phyloP scores from a whole-genome alignment of 2,113 vertebrate genomes.

The Vombatus ursinus region DNA sequence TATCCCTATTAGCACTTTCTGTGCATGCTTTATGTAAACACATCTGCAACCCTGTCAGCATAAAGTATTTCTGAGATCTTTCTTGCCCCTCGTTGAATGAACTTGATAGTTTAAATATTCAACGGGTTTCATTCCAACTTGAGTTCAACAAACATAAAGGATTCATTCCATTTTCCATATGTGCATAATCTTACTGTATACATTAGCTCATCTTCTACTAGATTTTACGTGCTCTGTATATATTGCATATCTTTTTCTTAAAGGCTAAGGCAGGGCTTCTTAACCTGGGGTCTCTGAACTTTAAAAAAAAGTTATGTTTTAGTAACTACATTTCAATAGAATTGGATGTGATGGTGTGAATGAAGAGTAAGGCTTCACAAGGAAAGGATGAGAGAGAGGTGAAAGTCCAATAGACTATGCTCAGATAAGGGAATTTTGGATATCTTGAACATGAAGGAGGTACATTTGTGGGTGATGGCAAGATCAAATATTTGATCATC shows the following conservation, averaged over 20 bases:
- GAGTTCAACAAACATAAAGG: not conserved
- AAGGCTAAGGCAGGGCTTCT: not conserved
- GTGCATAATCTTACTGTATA: not conserved
- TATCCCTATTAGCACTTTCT: slow-evolving; percentile 1
- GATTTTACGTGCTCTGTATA: not conserved
- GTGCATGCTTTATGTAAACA: slow-evolving; percentile 5
- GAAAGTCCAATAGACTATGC: too few species aligned
- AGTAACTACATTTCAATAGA: not conserved
- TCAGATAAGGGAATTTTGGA: too few species aligned
- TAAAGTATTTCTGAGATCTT: not conserved
- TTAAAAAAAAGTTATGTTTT: too few species aligned
- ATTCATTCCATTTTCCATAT: not conserved
- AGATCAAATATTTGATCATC: too few species aligned
- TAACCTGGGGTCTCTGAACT: not conserved
- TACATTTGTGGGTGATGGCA: too few species aligned
- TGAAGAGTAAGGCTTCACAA: too few species aligned
- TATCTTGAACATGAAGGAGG: too few species aligned
- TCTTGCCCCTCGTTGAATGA: not conserved
- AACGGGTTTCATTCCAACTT: not conserved
- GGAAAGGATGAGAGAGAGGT: too few species aligned
- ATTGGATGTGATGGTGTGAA: not conserved
- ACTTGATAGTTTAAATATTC: not conserved
- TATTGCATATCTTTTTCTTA: not conserved
- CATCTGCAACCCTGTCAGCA: slow-evolving; percentile 13
- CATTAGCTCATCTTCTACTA: not conserved